Base-by-base conservation (phyloP, 2,113 vertebrate species). In the Sebastes fasciatus region DNA sequence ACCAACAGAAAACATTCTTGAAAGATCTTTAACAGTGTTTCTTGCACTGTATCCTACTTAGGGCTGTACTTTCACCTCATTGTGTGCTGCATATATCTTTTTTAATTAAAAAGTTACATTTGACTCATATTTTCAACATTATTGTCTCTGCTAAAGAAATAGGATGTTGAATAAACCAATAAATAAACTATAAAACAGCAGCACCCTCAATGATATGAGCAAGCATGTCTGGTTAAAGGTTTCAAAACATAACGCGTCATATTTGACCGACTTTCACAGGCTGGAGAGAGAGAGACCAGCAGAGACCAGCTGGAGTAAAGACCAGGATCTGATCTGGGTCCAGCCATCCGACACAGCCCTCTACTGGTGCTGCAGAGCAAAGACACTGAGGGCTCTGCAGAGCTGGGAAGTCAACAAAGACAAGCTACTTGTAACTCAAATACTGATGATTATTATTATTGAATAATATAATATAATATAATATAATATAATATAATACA, bases 241-340 rank as follows among this genome's bases (percentile, higher is more conserved):
- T 72, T 77, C 60, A 79, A 75, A 85, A 88, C 77, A 86, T 46
- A 54, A n/a, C 67, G 71, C 23, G 45, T 90, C 86, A 89, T 85
- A 58, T 86, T 86, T 92, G 86, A 89, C 88, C 81, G 0, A 89
- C 5, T 86, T 89, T 77, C 42, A 2, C 23, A 42, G 13, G 8
- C 14, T 23, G 64, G 1, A 17, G 45, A 82, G 67, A 19, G 66
- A 17, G 42, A 46, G 42, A 52, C 85, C 54, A 34, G 34, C 34
- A 34, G 34, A 34, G 34, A 34, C 64, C 85, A 0, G 16, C 68
- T 67, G 87, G 74, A 64, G 1, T 2, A 5, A 73, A 23, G 6
- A 49, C 0, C 1, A 10, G 19, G 0, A 12, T 5, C 8, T 1
- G 0, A 2, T 6, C 19, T 8, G 2, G 17, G 16, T 17, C 12